These are phyloP conservation scores for Hemiscyllium ocellatum DNA, from an alignment of 2,113 vertebrate species.

Conservation along the genomic window DNA sequence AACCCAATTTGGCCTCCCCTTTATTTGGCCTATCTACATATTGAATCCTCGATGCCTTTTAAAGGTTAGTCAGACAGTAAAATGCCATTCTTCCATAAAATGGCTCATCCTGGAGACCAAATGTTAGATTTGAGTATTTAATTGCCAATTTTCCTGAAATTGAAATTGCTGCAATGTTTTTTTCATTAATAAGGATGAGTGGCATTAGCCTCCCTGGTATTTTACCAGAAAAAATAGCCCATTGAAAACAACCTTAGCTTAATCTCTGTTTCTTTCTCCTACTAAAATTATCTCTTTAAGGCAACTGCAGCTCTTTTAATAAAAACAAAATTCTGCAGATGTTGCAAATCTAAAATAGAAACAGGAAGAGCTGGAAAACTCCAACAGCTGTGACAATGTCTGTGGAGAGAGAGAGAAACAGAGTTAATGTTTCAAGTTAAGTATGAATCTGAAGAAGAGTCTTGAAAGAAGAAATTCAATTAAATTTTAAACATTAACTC, in stretches of 20 bases:
- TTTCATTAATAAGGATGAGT: neutral
- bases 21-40: no score
- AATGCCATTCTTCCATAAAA: neutral
- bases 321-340: no score
- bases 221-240: neutral
- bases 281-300: neutral
- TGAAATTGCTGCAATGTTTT: neutral
- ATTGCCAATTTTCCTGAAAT: neutral
- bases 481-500: no score
- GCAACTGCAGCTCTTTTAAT: neutral
- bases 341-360: no score
- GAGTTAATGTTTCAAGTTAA: no score
- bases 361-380: no score
- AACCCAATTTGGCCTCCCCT: no score
- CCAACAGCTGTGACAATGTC: no score
- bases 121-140: neutral
- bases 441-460: no score
- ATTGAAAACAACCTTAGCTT: neutral
- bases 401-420: no score
- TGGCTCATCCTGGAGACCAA: neutral
- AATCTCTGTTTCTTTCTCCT: neutral
- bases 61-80: neutral
- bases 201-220: neutral
- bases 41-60: neutral
- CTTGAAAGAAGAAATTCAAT: no score